Evolutionary conservation across 2,888 invertebrate genomes (phyloP), one percentile per base, ranked within the genome.

Genomic region (Sminthurinus aureus): DNA sequence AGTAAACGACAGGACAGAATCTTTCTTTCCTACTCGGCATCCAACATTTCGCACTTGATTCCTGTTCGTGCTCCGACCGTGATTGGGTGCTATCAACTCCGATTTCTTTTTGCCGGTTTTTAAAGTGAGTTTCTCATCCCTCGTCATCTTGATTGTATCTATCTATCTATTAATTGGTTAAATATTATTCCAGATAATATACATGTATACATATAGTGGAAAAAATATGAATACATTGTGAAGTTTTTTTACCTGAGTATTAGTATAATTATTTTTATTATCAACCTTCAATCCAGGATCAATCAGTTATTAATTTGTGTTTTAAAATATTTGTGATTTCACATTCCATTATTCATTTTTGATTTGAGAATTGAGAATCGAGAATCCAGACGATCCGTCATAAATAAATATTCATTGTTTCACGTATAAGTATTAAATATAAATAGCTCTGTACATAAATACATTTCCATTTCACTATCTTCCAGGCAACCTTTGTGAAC

Each of bases 401-500:
- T 38, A 38, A 38, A 38, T 38, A 38, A 38, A 38, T 38, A 38
- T 38, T 38, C 1, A 38, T 38, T 38, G 38, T 38, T 38, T 38
- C 6, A 38, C 38, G 38, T 38, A 38, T 38, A 38, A n/a, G n/a
- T 38, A 38, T 38, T 38, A 38, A n/a, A n/a, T 38, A 38, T 38
- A 38, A 38, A 38, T 38, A n/a, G n/a, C n/a, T n/a, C n/a, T n/a
- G n/a, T n/a, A n/a, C n/a, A 38, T 38, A 38, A 38, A 38, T 73
- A 66, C 71, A 71, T 71, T 76, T 76, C 58, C 76, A 52, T 24
- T 38, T 38, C 38, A 38, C 38, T 20, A 77, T 38, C 26, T 81
- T 77, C 52, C 81, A 84, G 78, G 51, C 71, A 77, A 92, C 91
- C 91, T 91, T 91, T 92, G 91, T 92, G 92, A 93, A 95, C 92